phyloP scores from a whole-genome alignment of 2,888 invertebrate species.

The Druceiella hillmani region DNA sequence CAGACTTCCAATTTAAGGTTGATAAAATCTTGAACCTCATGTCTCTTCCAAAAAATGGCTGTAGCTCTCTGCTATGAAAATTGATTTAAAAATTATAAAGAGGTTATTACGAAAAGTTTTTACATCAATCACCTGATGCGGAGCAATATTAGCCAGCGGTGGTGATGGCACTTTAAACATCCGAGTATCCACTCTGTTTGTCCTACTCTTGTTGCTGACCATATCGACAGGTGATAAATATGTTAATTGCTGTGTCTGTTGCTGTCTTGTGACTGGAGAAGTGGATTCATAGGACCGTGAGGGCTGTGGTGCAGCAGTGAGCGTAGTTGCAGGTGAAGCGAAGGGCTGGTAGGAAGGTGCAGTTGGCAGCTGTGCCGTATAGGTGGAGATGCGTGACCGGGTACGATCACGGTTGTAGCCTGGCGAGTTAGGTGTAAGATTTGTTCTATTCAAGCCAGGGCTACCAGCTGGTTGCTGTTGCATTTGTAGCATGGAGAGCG shows the following conservation, averaged over 20 bases:
- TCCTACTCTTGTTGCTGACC: too few relatives aligned
- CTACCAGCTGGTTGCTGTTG: constrained; percentile 33
- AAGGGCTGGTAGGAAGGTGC: constrained; percentile 32
- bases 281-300: constrained; percentile 24
- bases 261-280: constrained; percentile 26
- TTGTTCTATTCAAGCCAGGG: constrained; percentile 37
- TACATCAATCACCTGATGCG: too few relatives aligned
- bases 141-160: constrained; percentile 36
- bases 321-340: constrained; percentile 27
- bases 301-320: constrained; percentile 23
- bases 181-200: too few relatives aligned
- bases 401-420: constrained; percentile 37
- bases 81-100: too few relatives aligned
- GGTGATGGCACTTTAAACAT: constrained; percentile 49
- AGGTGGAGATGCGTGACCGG: constrained; percentile 33
- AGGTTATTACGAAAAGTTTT: too few relatives aligned
- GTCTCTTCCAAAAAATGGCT: too few relatives aligned
- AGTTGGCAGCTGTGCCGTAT: constrained; percentile 24
- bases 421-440: constrained; percentile 37
- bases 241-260: constrained; percentile 12
- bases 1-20: too few relatives aligned
- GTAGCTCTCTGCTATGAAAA: too few relatives aligned
- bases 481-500: constrained; percentile 45
- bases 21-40: too few relatives aligned
- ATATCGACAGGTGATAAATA: too few relatives aligned